phyloP scores from a whole-genome alignment of 2,888 invertebrate genomes.

The Metopia argyrocephala region DNA sequence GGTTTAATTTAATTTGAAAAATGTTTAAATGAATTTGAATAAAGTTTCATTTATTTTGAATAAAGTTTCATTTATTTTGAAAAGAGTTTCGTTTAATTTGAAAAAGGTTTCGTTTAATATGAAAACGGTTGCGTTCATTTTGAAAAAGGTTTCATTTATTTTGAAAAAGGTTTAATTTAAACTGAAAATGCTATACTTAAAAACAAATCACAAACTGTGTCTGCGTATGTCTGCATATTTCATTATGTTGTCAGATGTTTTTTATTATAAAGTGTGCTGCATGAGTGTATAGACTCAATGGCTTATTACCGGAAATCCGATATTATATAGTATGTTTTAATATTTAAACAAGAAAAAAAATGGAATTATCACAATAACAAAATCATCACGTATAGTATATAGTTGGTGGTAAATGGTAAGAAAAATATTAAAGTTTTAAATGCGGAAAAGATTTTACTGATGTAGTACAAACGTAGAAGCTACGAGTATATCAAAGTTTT shows the following conservation, averaged over 20 bases:
- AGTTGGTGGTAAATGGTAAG: conserved; percentile 28
- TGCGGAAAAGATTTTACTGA: conserved; percentile 48
- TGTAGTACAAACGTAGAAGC: conserved; percentile 3
- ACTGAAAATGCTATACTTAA: too few species aligned
- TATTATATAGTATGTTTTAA: conserved; percentile 53
- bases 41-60: too few species aligned
- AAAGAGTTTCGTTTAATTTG: too few species aligned
- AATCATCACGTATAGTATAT: conserved; percentile 47
- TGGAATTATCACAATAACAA: conserved; percentile 54
- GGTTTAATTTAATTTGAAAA: too few species aligned
- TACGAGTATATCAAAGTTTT: too few species aligned
- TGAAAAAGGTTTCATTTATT: too few species aligned
- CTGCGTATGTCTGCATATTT: conserved; percentile 28
- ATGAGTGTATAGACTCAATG: conserved; percentile 43
- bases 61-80: too few species aligned
- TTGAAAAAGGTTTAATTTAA: too few species aligned
- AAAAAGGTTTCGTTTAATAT: too few species aligned
- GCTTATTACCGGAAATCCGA: conserved; percentile 64
- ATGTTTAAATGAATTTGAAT: too few species aligned
- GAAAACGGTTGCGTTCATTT: too few species aligned
- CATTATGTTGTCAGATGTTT: background rate
- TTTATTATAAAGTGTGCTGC: background rate
- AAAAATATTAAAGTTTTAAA: too few species aligned
- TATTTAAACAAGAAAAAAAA: conserved; percentile 39
- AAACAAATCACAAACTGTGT: conserved; percentile 44